These are phyloP conservation scores for Neostethus bicornis DNA, from an alignment of 2,797 vertebrate genomes.

Conservation along the genomic window DNA sequence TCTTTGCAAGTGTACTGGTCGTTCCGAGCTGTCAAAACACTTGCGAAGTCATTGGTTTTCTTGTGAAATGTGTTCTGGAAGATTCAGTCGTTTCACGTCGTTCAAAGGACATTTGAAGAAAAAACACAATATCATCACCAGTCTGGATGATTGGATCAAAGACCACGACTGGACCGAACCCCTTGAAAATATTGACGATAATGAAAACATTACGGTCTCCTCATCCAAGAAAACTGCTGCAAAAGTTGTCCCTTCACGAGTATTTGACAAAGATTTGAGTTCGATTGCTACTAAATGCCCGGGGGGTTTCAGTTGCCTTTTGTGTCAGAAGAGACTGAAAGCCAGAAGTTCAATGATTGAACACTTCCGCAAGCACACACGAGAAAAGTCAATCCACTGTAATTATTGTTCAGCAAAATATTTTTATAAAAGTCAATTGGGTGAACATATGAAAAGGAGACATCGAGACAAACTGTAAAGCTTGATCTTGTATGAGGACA, in stretches of 20 bases:
- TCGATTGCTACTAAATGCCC: not conserved
- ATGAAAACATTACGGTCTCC: not conserved
- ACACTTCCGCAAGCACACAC: constrained; percentile 48
- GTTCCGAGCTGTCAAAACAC: constrained; percentile 16
- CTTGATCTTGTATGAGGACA: no score
- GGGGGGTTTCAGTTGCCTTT: not conserved
- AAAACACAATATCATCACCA: constrained; percentile 6
- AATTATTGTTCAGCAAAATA: constrained; percentile 22
- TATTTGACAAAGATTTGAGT: not conserved
- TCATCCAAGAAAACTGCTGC: not conserved
- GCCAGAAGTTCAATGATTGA: not conserved
- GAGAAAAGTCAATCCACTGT: constrained; percentile 46
- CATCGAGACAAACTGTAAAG: no score
- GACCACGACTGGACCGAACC: constrained; percentile 43
- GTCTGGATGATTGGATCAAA: not conserved
- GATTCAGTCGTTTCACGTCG: not conserved
- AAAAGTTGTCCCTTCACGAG: not conserved
- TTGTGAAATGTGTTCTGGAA: constrained; percentile 42
- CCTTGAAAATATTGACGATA: constrained; percentile 27
- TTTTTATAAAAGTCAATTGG: not conserved
- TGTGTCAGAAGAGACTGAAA: not conserved
- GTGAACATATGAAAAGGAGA: not conserved
- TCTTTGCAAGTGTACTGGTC: not conserved
- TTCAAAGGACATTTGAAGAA: constrained; percentile 14
- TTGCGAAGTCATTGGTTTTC: constrained; percentile 4